Evolutionary conservation across 2,797 vertebrate species (phyloP).

Genomic region (Moxostoma hubbsi): DNA sequence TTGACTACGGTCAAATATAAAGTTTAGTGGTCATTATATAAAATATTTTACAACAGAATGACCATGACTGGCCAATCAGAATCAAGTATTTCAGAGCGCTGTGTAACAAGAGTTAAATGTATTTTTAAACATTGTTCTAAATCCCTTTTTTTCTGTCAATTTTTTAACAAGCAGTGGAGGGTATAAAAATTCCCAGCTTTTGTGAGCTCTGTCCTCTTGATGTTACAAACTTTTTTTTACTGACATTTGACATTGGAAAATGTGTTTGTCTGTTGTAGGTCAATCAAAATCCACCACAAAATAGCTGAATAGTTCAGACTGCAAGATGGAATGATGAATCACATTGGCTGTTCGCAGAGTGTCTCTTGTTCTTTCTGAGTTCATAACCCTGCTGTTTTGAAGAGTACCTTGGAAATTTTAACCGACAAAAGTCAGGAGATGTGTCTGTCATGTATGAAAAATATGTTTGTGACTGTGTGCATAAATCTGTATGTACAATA

Average conservation of each 20-base stretch:
- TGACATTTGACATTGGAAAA: slow-evolving; percentile 8
- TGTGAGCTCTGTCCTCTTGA: too few relatives aligned
- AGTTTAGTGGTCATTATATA: too few relatives aligned
- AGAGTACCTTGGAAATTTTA: neutral
- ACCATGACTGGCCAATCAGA: too few relatives aligned
- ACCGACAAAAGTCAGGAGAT: neutral
- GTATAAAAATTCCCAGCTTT: too few relatives aligned
- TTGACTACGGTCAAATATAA: too few relatives aligned
- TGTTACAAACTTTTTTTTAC: neutral
- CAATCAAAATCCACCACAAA: slow-evolving; percentile 2
- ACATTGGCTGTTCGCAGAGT: neutral
- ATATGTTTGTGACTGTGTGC: slow-evolving; percentile 23
- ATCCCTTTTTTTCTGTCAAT: too few relatives aligned
- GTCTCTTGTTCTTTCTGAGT: neutral
- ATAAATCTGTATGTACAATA: neutral
- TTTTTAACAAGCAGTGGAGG: too few relatives aligned
- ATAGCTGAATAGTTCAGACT: neutral
- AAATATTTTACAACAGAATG: too few relatives aligned
- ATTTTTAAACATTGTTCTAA: too few relatives aligned
- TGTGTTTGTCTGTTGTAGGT: slow-evolving; percentile 36
- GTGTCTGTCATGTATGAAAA: slow-evolving; percentile 10
- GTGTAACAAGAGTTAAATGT: too few relatives aligned
- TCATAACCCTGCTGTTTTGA: slow-evolving; percentile 23
- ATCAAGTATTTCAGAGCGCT: too few relatives aligned
- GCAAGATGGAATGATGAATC: neutral